Base-by-base conservation (phyloP, 1,140 invertebrate species). In the Pectinophora gossypiella region DNA sequence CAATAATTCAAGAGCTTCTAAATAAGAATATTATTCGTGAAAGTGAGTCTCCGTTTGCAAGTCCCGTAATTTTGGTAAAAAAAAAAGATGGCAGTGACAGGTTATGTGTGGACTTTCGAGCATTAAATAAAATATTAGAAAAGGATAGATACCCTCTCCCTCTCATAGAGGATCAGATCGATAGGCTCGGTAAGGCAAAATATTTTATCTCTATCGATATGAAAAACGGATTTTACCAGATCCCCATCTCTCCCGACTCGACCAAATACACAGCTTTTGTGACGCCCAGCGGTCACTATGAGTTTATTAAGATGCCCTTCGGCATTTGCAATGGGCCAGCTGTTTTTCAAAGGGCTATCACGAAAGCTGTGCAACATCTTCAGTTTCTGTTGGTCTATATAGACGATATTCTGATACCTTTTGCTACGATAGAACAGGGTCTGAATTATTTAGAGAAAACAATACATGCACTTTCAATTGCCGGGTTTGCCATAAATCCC, bases 131-230 rank as follows among this genome's bases (percentile, higher is more conserved):
- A 0, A 54, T 79, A 1, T 88, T 83, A 0, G 58, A 63, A 3
- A 63, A 61, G 20, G 85, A 90, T 50, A 51, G 59, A 10, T 90
- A 74, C 54, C 89, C 89, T 0, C 48, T 91, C 3, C 89, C 88
- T 1, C 43, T 75, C 3, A 88, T 90, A 9, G 79, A 43, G n/a
- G 40, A 43, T n/a, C 40, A 43, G 18, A 43, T 43, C 19, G 18
- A 43, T 43, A 18, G 86, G 16, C 45, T 64, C 2, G 16, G 23
- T 3, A 44, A 44, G 13, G 55, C 38, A 44, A 57, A 55, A 53
- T 60, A 38, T 50, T 60, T 52, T 19, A 44, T 27, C 16, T 16
- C 57, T 48, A 4, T 55, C 21, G 12, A 10, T 27, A 40, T 51
- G 36, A 51, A 51, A 42, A 51, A 35, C 21, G 35, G 48, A 1